Base-by-base conservation (phyloP, 1,140 invertebrate species). In the Bombus ignitus region DNA sequence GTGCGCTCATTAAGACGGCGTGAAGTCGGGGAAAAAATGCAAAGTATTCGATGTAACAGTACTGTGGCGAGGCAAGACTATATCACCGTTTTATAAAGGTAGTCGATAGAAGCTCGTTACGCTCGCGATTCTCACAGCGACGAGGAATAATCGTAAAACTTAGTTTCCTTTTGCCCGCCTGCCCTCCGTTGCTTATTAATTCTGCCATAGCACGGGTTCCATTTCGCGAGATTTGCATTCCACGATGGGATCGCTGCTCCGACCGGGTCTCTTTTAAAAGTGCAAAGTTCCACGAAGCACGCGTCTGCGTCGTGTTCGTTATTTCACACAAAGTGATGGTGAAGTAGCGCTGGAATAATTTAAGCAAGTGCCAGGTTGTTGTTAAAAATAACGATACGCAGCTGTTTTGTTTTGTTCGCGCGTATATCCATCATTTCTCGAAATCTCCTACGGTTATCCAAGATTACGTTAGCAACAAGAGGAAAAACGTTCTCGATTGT, bases 211-310 rank as follows among this genome's bases (percentile, higher is more conserved):
- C 37, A 1, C 10, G n/a, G 37, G 3, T 71, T 25, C 5, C 37
- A 39, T 71, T 28, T 71, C 37, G 68, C 68, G 68, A 39, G 68
- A 71, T 71, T 39, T 71, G 68, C 68, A 39, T 71, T 71, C 68
- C 68, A 13, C 35, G 37, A 39, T 68, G 66, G 32, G 39, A 71
- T 68, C 66, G 15, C 32, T 35, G 66, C 32, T 68, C 0, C 37
- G 32, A 8, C 32, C 6, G 32, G 18, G 13, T 35, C 32, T 18
- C 6, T 22, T 35, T 35, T 37, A 35, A 35, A 68, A 37, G 15
- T 1, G 57, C 66, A 18, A 22, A 22, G 6, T 35, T 68, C 0
- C 8, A 22, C 66, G 15, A 68, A 37, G 8, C 32, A 35, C 32
- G 35, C 32, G 1, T 22, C 3, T 66, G 5, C n/a, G 57, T 28